Base-by-base conservation (phyloP, 2,113 vertebrate species). In the Cygnus buccinator region DNA sequence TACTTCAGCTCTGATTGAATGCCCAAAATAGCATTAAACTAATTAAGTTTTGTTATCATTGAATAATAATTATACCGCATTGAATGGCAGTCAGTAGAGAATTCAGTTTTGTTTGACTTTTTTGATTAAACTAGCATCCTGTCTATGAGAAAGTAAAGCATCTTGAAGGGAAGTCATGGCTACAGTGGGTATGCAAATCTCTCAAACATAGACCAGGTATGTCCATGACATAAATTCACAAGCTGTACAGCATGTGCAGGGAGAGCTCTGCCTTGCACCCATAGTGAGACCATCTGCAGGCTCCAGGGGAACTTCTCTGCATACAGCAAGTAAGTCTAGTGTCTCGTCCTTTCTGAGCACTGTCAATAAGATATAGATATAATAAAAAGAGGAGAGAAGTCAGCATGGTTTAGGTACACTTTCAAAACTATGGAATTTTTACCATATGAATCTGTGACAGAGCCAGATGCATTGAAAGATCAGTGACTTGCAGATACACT, bases 21-120 rank as follows among this genome's bases (percentile, higher is more conserved):
- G 33, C 87, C n/a, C 73, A 92, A 94, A 96, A 89, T 87, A 89
- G 13, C 26, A 28, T 65, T 71, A 78, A 94, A 68, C 48, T 84
- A 79, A 92, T 84, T 75, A 78, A 71, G 19, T 71, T 95, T 88
- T 63, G 72, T 63, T 89, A 63, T 43, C 5, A 35, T 19, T 84
- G 25, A 84, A 52, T 89, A 94, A 63, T 62, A 72, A 87, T 84
- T 78, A 43, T 65, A 63, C 25, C 35, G 13, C 39, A 48, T 78
- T 66, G 90, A 37, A 59, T 61, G 46, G 50, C 70, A 89, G 46
- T 57, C 65, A 54, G 28, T 13, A 41, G 79, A 76, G 17, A 85
- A 88, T 63, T 72, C 25, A 4, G 2, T 87, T 82, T 92, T 28
- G 25, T 48, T 82, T 25, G 46, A 25, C 74, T 44, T 86, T 39